Evolutionary conservation across 2,113 vertebrate genomes (phyloP), one percentile per base, ranked within the genome.

Genomic region (Lontra canadensis): DNA sequence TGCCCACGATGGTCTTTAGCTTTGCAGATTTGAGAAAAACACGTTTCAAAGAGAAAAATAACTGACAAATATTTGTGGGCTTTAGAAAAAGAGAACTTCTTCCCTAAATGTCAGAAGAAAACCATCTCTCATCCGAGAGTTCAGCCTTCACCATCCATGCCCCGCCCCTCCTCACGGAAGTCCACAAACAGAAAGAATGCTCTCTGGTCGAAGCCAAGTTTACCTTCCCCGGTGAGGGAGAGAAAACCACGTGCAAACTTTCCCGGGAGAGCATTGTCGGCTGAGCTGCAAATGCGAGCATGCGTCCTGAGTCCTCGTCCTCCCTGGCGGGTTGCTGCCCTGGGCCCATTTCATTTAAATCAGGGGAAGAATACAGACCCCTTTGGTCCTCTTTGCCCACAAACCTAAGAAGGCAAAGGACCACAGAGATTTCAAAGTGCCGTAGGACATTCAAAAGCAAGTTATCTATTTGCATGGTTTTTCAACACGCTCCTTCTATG

Each of bases 171-270:
- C 8, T 25, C 0, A 2, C 0, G 15, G 15, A 5, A 44, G 4
- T 34, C 42, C 3, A 0, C 1, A 25, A 4, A 39, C 23, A 6
- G 20, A 71, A 25, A 39, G 18, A 20, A 18, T 0, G 1, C 10
- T 7, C 23, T 4, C 0, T 0, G 0, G 34, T 42, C 1, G 0
- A 49, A 23, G 47, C 65, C 44, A 1, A 3, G 21, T 34, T 8
- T 1, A 6, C 12, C 18, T 4, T 18, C 20, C 55, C 61, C 0
- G 15, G 0, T 0, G 7, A 31, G 74, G 36, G 44, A 61, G 42
- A 42, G 3, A 4, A 7, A 44, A 26, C 6, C 21, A 25, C 3
- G 4, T 0, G 10, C 69, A 78, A 14, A 10, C 82, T 25, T 20
- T 15, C 61, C 76, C 7, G 23, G 18, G 1, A 36, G 61, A 26